Percentiles rank a stretch among this genome's conserved stretches.
phyloP scores from a whole-genome alignment of 2,888 invertebrate species.

The Drosophila demipolita region DNA sequence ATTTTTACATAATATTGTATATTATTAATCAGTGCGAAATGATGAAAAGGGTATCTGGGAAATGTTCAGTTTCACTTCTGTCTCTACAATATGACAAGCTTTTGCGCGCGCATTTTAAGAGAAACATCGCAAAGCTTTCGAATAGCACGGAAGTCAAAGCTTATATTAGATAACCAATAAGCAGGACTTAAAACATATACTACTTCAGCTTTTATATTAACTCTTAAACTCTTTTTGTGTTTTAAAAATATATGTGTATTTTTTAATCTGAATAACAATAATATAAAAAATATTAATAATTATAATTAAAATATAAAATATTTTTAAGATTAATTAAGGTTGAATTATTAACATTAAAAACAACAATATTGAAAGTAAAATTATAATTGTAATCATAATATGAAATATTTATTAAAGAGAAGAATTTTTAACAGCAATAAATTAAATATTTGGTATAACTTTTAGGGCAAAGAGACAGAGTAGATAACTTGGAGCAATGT shows the following conservation, averaged over 20 bases:
- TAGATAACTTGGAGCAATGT: not conserved
- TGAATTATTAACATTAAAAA: not conserved
- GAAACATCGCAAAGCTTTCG: not conserved
- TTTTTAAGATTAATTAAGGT: not conserved
- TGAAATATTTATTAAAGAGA: not conserved
- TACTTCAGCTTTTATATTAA: not conserved
- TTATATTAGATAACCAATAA: not conserved
- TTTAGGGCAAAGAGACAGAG: not conserved
- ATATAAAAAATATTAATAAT: not conserved
- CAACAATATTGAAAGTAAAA: not conserved
- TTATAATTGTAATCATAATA: not conserved
- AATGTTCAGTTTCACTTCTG: not conserved
- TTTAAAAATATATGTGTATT: not conserved
- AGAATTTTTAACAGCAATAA: not conserved
- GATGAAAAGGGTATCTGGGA: not conserved
- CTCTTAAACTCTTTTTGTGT: not conserved
- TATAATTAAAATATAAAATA: not conserved
- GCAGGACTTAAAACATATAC: not conserved
- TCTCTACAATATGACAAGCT: not conserved
- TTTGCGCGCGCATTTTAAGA: constrained; percentile 13
- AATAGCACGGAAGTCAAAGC: not conserved
- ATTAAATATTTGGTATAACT: not conserved
- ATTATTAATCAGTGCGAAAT: not conserved
- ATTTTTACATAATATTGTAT: not conserved
- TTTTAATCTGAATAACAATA: too few species aligned